Conservation (phyloP, 2,113 vertebrate species). For the Gobiocypris rarus region DNA sequence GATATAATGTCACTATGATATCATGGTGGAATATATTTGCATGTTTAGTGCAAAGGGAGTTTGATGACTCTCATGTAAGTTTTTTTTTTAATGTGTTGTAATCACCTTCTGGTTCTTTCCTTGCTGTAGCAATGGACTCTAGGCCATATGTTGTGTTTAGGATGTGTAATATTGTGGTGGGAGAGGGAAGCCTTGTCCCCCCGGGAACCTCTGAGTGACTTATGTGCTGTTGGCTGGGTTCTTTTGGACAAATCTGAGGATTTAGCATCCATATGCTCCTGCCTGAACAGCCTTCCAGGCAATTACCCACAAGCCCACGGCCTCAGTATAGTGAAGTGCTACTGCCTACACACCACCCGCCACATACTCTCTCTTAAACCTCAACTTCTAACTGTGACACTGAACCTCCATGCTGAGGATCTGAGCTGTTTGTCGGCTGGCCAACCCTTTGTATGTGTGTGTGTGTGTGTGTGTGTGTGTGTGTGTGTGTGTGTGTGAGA, state of each 20-base stretch:
- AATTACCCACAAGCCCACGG: constrained; percentile 37
- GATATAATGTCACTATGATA: background rate
- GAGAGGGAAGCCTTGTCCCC: constrained; percentile 6
- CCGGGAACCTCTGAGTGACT: constrained; percentile 38
- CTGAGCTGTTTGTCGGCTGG: background rate
- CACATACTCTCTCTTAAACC: background rate
- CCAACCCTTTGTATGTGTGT: background rate
- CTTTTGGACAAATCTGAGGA: constrained; percentile 56
- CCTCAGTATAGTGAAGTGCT: constrained; percentile 21
- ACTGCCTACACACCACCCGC: constrained; percentile 39
- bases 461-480: background rate
- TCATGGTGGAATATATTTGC: background rate
- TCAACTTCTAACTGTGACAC: constrained; percentile 30
- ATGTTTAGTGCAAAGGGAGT: background rate
- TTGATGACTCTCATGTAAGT: background rate
- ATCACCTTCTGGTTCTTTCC: background rate
- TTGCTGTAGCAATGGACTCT: constrained; percentile 16
- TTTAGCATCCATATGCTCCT: constrained; percentile 58
- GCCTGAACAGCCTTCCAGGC: constrained; percentile 48
- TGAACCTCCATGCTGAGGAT: constrained; percentile 7
- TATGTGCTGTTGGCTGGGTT: constrained; percentile 47
- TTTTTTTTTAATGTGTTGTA: background rate
- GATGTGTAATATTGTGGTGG: constrained; percentile 18
- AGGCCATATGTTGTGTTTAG: constrained; percentile 21
- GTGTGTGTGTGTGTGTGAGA: too few species aligned